A percentile compares a stretch with the other conserved stretches of the same genome.
phyloP scores from a whole-genome alignment of 2,113 vertebrate genomes.

The Leiothrix lutea region DNA sequence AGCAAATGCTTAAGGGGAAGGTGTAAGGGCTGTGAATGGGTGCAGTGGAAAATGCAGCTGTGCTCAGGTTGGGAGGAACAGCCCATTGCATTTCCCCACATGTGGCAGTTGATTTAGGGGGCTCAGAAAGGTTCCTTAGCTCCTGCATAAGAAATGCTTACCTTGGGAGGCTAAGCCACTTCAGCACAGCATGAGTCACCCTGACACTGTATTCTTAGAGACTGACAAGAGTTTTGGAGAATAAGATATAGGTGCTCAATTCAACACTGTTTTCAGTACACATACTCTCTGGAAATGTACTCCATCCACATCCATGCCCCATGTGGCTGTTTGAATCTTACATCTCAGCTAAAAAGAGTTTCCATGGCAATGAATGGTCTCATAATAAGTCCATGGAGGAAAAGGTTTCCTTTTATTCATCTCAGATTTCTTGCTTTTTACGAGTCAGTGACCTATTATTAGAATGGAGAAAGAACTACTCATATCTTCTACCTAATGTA shows the following conservation, averaged over 20 bases:
- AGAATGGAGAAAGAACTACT: not conserved
- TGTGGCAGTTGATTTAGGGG: rapidly evolving
- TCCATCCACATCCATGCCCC: not conserved
- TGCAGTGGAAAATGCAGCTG: not conserved
- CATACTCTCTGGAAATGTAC: not conserved
- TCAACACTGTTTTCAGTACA: not conserved
- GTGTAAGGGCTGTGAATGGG: not conserved
- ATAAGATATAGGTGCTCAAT: not conserved
- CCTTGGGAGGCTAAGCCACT: not conserved
- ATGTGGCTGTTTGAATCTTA: not conserved
- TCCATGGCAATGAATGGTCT: constrained; percentile 13
- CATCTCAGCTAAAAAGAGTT: not conserved
- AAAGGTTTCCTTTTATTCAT: not conserved
- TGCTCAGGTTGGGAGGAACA: not conserved
- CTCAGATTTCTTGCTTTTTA: not conserved
- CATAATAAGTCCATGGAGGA: not conserved
- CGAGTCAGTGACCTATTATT: not conserved
- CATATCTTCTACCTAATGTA: not conserved
- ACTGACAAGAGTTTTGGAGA: not conserved
- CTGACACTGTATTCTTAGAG: not conserved
- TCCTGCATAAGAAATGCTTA: not conserved
- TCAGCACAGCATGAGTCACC: not conserved
- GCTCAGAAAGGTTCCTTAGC: not conserved
- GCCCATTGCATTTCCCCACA: not conserved
- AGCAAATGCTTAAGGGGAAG: not conserved